Evolutionary conservation across 1,140 invertebrate species (phyloP), one percentile per base, ranked within the genome.

Genomic region (Megalopta genalis): DNA sequence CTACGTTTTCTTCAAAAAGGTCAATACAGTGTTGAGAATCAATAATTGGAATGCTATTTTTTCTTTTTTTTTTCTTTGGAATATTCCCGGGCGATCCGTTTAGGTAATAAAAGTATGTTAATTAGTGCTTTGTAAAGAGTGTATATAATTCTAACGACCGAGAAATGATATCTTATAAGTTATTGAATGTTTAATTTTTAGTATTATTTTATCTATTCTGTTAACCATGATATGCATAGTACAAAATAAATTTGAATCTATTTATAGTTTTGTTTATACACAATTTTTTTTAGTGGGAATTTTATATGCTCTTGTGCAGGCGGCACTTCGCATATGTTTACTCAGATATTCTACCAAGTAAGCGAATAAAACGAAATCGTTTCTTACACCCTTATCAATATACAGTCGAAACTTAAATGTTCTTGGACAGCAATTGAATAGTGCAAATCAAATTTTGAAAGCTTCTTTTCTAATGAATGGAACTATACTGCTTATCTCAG

Each of bases 211-310:
- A 67, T 49, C 57, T 62, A 60, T 77, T 71, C 65, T 78, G 59
- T 71, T 66, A 62, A 79, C 60, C 25, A 32, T 18, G 54, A 77
- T 83, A 80, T 62, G 64, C 18, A 75, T 78, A 64, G 74, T 86
- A 84, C 85, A 86, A 32, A 86, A 87, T 87, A 86, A 73, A 86
- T 72, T 72, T 42, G 73, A 42, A 62, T 84, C 60, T 77, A 49
- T 75, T 83, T 69, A 77, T 76, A 70, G 52, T 77, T 77, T 54
- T 7, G 9, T 77, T 37, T 70, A 27, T 76, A 63, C 10, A 54
- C 37, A 5, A 7, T 21, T 75, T 77, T 65, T 42, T 68, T 37
- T 54, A 59, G 62, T 68, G 27, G n/a, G 49, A 69, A 27, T 59
- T 75, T 71, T 60, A 12, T 18, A 64, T 72, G 66, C 18, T 37